Evolutionary conservation across 2,113 vertebrate species (phyloP), one percentile per base, ranked within the genome.

Genomic region (Cacatua alba): DNA sequence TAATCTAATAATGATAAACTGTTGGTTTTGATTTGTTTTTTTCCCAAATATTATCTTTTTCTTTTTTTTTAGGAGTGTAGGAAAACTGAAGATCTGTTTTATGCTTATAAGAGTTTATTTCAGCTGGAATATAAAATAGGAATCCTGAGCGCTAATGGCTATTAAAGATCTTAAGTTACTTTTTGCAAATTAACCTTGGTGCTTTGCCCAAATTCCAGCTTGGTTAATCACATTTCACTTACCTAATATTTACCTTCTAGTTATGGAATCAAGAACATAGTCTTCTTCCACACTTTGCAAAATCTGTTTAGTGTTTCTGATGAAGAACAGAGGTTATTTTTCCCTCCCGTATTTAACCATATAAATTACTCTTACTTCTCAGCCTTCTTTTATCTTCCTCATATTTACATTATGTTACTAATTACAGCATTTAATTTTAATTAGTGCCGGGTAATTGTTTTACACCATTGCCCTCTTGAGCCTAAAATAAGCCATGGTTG

Each of bases 1-100:
- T 37, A 37, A 37, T 37, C 95, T 88, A 69, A 82, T 71, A 94
- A 75, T 67, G 57, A 90, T 81, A 74, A 95, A 95, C 72, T 88
- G 35, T 84, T 65, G 2, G 0, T 43, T 87, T 82, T 35, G 26
- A 41, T 75, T 68, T 81, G 52, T 52, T 26, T 33, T 74, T 63
- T 86, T 81, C 52, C 17, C 6, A 43, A 82, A 63, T 21, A 44
- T 17, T 72, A 29, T 46, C 76, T 10, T 39, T 49, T 26, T 70
- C 35, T 70, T 67, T 65, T 63, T 77, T 79, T 76, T 83, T 67
- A 89, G 68, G 55, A 69, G 4, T 82, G 37, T 92, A 15, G 2
- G 35, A 88, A 90, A 86, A 72, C 8, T 81, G 63, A 90, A 88
- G 35, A 77, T 35, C 14, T 1, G 26, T 87, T 80, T 70, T 46